Percentiles rank a stretch among this genome's conserved stretches.
These are phyloP conservation scores for Lasioglossum baleicum DNA, from an alignment of 1,140 invertebrate species.

Conservation along the genomic window DNA sequence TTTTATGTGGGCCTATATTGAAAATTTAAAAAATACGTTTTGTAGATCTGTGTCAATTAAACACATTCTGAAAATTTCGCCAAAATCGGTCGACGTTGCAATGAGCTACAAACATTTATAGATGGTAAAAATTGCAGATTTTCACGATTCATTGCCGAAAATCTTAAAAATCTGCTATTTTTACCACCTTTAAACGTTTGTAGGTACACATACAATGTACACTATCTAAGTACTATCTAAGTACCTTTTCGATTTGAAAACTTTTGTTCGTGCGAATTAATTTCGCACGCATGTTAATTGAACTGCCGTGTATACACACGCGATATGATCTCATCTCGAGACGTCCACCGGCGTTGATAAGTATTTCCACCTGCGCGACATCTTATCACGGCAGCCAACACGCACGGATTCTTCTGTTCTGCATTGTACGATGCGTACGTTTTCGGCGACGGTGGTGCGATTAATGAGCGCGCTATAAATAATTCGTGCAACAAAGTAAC, in stretches of 20 bases:
- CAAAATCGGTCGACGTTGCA: no score
- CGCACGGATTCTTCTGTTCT: neutral
- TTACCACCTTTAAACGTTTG: no score
- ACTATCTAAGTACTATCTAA: no score
- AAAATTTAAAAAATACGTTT: no score
- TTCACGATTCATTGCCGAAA: no score
- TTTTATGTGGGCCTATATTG: no score
- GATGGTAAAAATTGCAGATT: no score
- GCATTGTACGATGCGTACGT: neutral
- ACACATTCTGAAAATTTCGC: no score
- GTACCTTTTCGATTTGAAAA: neutral
- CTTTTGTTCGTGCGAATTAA: neutral
- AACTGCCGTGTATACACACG: neutral
- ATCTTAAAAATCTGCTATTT: no score
- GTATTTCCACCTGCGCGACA: neutral
- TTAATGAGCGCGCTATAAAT: neutral
- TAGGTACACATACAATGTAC: no score
- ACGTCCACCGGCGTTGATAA: neutral
- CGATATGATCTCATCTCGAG: neutral
- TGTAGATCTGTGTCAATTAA: no score
- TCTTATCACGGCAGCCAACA: neutral
- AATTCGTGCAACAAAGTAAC: neutral
- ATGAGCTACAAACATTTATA: no score
- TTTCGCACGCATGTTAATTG: neutral
- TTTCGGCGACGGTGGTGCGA: neutral